Conservation (phyloP, 2,888 invertebrate genomes). For the Drosophila merina region DNA sequence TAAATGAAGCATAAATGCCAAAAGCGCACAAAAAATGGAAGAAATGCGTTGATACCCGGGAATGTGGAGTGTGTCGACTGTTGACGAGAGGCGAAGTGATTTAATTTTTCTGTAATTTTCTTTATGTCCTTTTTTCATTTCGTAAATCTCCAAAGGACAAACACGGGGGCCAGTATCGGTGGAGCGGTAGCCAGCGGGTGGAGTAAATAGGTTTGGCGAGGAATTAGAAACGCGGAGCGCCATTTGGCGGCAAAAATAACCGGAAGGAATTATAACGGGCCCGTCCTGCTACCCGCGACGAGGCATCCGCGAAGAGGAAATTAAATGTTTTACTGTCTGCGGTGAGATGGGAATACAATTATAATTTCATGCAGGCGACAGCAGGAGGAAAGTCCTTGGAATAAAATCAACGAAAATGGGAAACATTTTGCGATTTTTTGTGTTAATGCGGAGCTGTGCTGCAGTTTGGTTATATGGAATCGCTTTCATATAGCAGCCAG, state of each 20-base stretch:
- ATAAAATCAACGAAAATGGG: conserved; percentile 64
- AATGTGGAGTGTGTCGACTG: neutral
- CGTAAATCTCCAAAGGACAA: conserved; percentile 40
- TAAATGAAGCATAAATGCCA: conserved; percentile 77
- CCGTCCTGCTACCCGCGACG: conserved; percentile 1
- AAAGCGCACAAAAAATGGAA: conserved; percentile 43
- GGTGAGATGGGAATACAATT: conserved; percentile 65
- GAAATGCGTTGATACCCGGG: conserved; percentile 6
- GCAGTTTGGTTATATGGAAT: conserved; percentile 64
- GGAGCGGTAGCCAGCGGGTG: neutral
- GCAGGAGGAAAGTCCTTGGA: conserved; percentile 52
- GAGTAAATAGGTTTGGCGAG: conserved; percentile 61
- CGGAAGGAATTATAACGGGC: conserved; percentile 78
- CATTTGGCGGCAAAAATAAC: conserved; percentile 61
- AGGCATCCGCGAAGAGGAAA: conserved; percentile 65
- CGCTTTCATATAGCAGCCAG: conserved; percentile 30
- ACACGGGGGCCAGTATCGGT: neutral
- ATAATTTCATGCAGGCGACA: conserved; percentile 62
- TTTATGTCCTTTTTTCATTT: conserved; percentile 36
- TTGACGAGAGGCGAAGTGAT: conserved; percentile 51
- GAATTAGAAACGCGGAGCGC: conserved; percentile 68
- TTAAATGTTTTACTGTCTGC: conserved; percentile 78
- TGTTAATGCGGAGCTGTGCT: conserved; percentile 64
- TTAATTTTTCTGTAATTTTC: conserved; percentile 53
- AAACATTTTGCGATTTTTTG: conserved; percentile 46